Evolutionary conservation across 2,113 vertebrate genomes (phyloP).

Genomic region (Notarius lentiginosus): DNA sequence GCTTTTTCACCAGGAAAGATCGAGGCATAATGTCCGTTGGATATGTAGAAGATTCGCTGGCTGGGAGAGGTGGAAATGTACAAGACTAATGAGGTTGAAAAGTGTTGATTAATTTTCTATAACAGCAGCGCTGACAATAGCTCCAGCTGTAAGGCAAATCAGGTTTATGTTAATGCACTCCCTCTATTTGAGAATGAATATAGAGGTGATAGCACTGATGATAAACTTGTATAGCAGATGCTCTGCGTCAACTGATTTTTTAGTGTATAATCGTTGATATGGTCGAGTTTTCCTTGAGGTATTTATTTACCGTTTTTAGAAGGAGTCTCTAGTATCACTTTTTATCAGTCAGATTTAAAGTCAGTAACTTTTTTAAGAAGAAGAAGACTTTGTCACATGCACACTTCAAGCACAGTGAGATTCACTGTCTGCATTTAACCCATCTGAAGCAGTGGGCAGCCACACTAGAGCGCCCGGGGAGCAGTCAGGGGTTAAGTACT

Average conservation of each 20-base stretch:
- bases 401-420: too few species aligned
- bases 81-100: neutral
- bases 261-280: neutral
- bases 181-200: neutral
- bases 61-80: neutral
- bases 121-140: neutral
- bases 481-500: too few species aligned
- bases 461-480: too few species aligned
- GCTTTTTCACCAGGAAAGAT: slow-evolving; percentile 71
- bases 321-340: neutral
- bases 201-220: neutral
- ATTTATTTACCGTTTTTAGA: neutral
- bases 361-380: too few species aligned
- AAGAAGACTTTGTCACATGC: too few species aligned
- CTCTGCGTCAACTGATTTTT: too few species aligned
- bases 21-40: slow-evolving; percentile 65
- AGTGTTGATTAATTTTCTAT: neutral
- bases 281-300: neutral
- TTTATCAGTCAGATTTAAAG: neutral
- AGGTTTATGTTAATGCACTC: neutral
- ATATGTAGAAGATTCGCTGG: neutral
- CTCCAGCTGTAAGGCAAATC: neutral
- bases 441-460: too few species aligned
- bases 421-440: too few species aligned
- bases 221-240: neutral